Evolutionary conservation across 2,113 vertebrate genomes (phyloP).

Genomic region (Octodon degus): DNA sequence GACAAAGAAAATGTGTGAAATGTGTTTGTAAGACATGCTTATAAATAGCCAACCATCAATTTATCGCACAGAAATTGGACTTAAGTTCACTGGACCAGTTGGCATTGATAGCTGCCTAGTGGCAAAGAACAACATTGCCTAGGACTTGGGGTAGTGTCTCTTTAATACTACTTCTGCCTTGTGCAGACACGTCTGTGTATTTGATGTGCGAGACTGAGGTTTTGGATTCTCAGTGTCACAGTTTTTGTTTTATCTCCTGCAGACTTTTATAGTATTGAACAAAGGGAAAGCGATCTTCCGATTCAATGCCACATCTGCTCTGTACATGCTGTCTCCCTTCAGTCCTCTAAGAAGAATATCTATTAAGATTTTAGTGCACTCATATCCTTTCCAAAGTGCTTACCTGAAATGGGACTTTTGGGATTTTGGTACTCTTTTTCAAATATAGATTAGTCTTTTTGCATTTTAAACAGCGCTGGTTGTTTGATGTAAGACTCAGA

Average conservation of each 20-base stretch:
- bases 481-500: background rate
- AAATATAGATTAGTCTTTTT: conserved; percentile 11
- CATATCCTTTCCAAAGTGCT: conserved; percentile 95
- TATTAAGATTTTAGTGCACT: conserved; percentile 97
- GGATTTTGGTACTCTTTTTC: conserved; percentile 13
- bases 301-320: conserved; percentile 96
- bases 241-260: conserved; percentile 75
- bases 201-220: background rate
- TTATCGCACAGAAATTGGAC: background rate
- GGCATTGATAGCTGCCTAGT: background rate
- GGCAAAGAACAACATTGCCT: background rate
- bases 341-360: conserved; percentile 94
- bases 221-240: background rate
- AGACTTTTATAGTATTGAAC: conserved; percentile 99
- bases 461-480: background rate
- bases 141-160: background rate
- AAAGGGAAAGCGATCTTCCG: conserved; percentile 95
- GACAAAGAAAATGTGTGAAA: background rate
- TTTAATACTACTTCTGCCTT: background rate
- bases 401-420: conserved; percentile 30
- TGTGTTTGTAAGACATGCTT: background rate
- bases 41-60: background rate
- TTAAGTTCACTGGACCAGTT: background rate
- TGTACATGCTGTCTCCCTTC: conserved; percentile 96
- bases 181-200: background rate